Evolutionary conservation across 2,113 vertebrate genomes (phyloP), one percentile per base, ranked within the genome.

Genomic region (Indicator maculatus): DNA sequence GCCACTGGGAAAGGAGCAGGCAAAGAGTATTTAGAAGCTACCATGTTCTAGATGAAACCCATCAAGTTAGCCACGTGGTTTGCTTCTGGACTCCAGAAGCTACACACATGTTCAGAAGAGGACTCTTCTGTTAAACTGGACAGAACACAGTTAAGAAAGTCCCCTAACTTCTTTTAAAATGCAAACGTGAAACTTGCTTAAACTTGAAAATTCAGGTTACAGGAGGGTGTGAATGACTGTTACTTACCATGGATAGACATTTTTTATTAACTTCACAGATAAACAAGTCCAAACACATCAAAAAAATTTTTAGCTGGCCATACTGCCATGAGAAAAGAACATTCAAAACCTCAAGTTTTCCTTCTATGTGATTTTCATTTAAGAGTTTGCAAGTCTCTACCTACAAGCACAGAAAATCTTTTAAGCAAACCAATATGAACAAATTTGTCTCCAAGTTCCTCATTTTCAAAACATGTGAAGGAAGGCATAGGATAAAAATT

Each of bases 141-240:
- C 14, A 45, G 45, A 79, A 58, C 12, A 15, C 2, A 8, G 58
- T 21, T 12, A 90, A 69, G 30, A 50, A 86, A 88, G 17, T 60
- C 31, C 38, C 26, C 28, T 21, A 56, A 52, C 1, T 60, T 38
- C 53, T 92, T 88, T 88, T 78, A 83, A 60, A 94, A 93, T 72
- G 65, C 53, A 92, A 88, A 92, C 44, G 3, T 9, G n/a, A 33
- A 81, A 90, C 86, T 72, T 84, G 86, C 47, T 84, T 91, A 67
- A 92, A 93, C 92, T 72, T 56, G 82, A 92, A 93, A 81, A 86
- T 75, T 90, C 73, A 78, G 65, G 81, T 81, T 69, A 77, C 38
- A 75, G 53, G 45, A 86, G 83, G 58, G 76, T 61, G 76, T 84
- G 58, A 94, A 86, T 69, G 47, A 47, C 19, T 36, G 52, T 8